A percentile compares a stretch with the other conserved stretches of the same genome.
phyloP scores from a whole-genome alignment of 37 sponge, comb jelly and placozoan genomes.

The Axinella damicornis region DNA sequence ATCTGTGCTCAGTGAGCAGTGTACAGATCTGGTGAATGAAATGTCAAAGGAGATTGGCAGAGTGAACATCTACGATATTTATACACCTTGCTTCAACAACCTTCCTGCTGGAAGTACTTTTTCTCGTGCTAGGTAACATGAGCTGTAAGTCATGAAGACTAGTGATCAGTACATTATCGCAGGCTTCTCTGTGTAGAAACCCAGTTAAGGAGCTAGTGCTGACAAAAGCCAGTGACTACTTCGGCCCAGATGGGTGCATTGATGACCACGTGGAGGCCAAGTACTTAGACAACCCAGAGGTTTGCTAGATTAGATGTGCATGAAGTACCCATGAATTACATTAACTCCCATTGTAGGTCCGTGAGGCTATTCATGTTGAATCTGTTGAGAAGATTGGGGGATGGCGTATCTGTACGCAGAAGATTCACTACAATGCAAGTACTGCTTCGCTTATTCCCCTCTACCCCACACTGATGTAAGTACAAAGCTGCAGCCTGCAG shows the following conservation, averaged over 20 bases:
- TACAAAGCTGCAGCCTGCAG: too few species aligned
- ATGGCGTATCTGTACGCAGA: conserved; percentile 65
- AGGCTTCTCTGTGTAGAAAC: conserved; percentile 29
- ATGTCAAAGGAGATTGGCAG: conserved; percentile 49
- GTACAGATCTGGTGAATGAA: conserved; percentile 17
- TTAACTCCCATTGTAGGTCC: conserved; percentile 52
- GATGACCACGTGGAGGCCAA: conserved; percentile 55
- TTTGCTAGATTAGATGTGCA: too few species aligned
- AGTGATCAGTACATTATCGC: too few species aligned
- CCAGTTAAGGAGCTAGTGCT: conserved; percentile 39
- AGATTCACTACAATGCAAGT: conserved; percentile 47
- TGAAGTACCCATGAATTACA: too few species aligned
- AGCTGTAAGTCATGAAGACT: too few species aligned
- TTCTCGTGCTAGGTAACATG: conserved; percentile 13
- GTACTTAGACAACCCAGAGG: conserved; percentile 60
- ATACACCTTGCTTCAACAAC: conserved; percentile 50
- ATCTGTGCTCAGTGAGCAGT: conserved; percentile 2
- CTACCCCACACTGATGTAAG: conserved; percentile 83
- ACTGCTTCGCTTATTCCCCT: conserved; percentile 63
- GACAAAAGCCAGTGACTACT: neutral
- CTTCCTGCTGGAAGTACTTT: neutral
- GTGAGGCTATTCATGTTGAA: conserved; percentile 70
- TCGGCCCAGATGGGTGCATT: conserved; percentile 61
- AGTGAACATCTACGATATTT: conserved; percentile 78
- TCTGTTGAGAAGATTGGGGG: conserved; percentile 49